Evolutionary conservation across 1,140 invertebrate genomes (phyloP), one percentile per base, ranked within the genome.

Genomic region (Bicyclus anynana): DNA sequence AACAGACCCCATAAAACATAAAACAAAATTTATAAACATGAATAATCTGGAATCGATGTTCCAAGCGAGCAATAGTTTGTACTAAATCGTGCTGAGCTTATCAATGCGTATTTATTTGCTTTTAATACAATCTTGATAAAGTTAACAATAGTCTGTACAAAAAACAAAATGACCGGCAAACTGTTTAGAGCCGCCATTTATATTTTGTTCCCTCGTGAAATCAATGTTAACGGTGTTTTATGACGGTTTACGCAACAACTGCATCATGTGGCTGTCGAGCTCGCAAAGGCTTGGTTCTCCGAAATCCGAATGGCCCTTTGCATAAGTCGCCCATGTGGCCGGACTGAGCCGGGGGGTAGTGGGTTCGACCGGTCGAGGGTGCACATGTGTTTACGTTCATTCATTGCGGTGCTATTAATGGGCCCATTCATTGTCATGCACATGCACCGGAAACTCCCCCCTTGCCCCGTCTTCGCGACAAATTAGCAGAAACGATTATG

Each of bases 381-480:
- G 65, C 74, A 80, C 84, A 87, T 80, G 74, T 87, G 80, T 80
- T 79, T 82, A 82, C 80, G 65, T 66, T 84, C 84, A 87, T 84
- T 85, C 80, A 84, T 66, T 77, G 64, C 67, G 40, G 67, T 74
- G 79, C 79, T 84, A 83, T 84, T 85, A 81, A 83, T 83, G 79
- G 70, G 72, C 74, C 77, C 84, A 85, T 84, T 85, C 76, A 87
- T 84, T 87, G 84, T 87, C 76, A 81, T 80, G 79, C 84, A 87
- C 66, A 85, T 87, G 84, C 80, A 76, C 74, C 79, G 82, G 82
- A 85, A 76, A 74, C 69, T 60, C 77, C 53, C 66, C 49, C 56
- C 69, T 49, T 59, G 50, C 46, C 1, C 62, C 65, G 57, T 20
- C 56, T 48, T 58, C 52, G 61, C 65, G 74, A 80, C 79, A 83